A percentile compares a stretch with the other conserved stretches of the same genome.
Evolutionary conservation across 2,797 vertebrate genomes (phyloP).

Genomic region (Gymnothorax javanicus): DNA sequence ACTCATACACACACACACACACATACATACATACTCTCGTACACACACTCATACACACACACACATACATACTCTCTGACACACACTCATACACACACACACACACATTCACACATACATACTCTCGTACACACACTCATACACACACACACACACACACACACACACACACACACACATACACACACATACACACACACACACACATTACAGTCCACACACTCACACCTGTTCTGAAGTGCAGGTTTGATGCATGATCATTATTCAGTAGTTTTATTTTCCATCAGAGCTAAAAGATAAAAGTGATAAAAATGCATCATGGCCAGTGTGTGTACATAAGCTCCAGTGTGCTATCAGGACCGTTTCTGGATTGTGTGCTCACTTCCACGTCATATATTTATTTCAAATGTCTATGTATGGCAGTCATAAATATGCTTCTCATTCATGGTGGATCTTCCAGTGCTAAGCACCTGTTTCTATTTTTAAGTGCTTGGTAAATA

Average conservation of each 20-base stretch:
- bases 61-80: neutral
- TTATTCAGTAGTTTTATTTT: neutral
- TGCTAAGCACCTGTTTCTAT: neutral
- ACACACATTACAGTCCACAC: neutral
- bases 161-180: neutral
- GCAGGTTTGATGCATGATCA: neutral
- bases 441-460: neutral
- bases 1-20: neutral
- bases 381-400: neutral
- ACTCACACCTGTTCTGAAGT: neutral
- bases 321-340: neutral
- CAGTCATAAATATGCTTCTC: neutral
- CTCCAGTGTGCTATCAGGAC: neutral
- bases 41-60: neutral
- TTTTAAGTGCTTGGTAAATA: neutral
- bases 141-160: neutral
- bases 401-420: neutral
- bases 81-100: neutral
- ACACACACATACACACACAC: neutral
- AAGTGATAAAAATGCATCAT: neutral
- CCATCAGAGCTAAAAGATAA: neutral
- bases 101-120: neutral
- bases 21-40: too few species aligned
- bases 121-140: neutral
- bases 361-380: neutral